A percentile compares a stretch with the other conserved stretches of the same genome.
These are phyloP conservation scores for Chironomus striatipennis DNA, from an alignment of 1,140 invertebrate species.

Conservation along the genomic window DNA sequence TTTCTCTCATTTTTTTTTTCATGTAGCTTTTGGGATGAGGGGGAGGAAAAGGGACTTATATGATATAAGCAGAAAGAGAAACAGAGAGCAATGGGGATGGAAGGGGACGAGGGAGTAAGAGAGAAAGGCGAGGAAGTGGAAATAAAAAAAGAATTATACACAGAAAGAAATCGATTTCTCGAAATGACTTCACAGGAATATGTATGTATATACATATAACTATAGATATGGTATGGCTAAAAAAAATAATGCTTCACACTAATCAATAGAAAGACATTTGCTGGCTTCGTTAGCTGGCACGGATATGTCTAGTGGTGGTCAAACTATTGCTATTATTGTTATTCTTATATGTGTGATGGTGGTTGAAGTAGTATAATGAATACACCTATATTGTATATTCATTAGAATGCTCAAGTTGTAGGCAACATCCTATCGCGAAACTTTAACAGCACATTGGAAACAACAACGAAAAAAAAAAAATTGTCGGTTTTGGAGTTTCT, in stretches of 20 bases:
- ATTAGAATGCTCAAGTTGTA: constrained; percentile 9
- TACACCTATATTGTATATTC: constrained; percentile 13
- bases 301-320: constrained; percentile 5
- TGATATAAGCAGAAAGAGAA: not conserved
- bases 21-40: not conserved
- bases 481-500: not conserved
- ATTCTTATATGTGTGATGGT: not conserved
- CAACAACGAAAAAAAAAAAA: not conserved
- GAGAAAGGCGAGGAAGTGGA: not conserved
- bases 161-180: constrained; percentile 11
- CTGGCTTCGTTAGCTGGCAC: not conserved
- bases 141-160: constrained; percentile 12
- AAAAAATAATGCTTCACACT: not conserved
- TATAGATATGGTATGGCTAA: too few relatives aligned
- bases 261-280: constrained; percentile 20
- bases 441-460: too few relatives aligned
- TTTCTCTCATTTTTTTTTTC: too few relatives aligned
- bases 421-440: not conserved
- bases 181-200: constrained; percentile 22
- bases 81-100: not conserved
- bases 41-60: not conserved
- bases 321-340: not conserved
- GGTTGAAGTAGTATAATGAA: not conserved
- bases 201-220: not conserved
- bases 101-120: not conserved